These are phyloP conservation scores for Thumatha senex DNA, from an alignment of 2,888 invertebrate genomes.

Conservation along the genomic window DNA sequence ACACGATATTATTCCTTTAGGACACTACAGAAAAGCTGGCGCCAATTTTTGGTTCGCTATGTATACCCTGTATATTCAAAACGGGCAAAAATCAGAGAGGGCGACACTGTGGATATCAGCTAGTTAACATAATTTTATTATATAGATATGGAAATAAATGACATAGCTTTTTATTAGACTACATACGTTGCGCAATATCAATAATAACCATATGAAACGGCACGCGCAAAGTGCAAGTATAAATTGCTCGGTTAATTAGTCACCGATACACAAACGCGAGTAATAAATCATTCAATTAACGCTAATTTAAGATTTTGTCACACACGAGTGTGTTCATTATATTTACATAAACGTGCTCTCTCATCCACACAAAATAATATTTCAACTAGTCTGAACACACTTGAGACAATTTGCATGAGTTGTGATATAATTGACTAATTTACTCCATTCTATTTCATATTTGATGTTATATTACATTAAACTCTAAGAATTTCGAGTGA, in stretches of 20 bases:
- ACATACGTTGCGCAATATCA: neutral
- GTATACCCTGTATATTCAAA: too few species aligned
- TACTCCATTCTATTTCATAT: constrained; percentile 12
- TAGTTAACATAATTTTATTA: too few species aligned
- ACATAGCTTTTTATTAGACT: too few species aligned
- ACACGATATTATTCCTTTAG: too few species aligned
- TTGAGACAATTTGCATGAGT: constrained; percentile 16
- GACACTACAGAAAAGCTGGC: too few species aligned
- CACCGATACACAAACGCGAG: constrained; percentile 31
- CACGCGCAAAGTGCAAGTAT: constrained; percentile 5
- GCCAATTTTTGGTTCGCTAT: too few species aligned
- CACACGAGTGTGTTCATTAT: constrained; percentile 17
- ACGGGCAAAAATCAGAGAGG: too few species aligned
- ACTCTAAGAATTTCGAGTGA: constrained; percentile 10
- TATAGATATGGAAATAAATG: too few species aligned
- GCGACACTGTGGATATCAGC: too few species aligned
- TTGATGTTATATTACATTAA: constrained; percentile 10
- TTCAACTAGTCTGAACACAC: constrained; percentile 16
- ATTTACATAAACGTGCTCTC: constrained; percentile 7
- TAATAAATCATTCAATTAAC: constrained; percentile 41
- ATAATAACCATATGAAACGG: neutral
- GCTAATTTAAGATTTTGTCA: constrained; percentile 33
- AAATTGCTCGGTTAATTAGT: constrained; percentile 39
- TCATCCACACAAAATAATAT: constrained; percentile 14
- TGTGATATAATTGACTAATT: constrained; percentile 13